phyloP scores from a whole-genome alignment of 2,797 vertebrate genomes.

The Catharus ustulatus region DNA sequence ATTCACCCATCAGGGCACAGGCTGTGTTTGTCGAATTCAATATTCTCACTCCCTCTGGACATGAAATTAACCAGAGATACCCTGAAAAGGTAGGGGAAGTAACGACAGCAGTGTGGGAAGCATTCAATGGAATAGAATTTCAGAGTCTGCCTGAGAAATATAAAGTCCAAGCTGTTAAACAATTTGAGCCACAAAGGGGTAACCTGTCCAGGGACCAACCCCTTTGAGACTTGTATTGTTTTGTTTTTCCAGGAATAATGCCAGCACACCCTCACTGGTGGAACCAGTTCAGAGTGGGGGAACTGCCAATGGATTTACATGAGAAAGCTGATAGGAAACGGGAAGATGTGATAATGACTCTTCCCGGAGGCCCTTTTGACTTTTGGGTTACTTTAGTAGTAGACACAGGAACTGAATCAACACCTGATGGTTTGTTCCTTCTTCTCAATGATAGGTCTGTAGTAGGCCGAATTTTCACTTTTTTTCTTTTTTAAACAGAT shows the following conservation, averaged over 20 bases:
- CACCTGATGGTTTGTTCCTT: background rate
- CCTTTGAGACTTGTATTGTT: background rate
- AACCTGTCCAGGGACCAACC: background rate
- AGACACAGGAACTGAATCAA: fast-evolving
- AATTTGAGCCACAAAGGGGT: background rate
- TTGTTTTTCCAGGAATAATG: background rate
- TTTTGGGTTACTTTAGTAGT: background rate
- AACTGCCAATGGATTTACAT: background rate
- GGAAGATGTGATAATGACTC: background rate
- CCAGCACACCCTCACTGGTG: background rate
- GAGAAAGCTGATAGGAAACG: background rate
- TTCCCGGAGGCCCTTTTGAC: fast-evolving
- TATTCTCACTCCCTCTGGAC: fast-evolving
- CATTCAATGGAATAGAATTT: background rate
- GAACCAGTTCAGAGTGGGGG: background rate
- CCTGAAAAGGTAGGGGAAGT: background rate
- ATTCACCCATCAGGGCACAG: background rate
- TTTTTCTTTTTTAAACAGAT: background rate
- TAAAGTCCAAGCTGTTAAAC: background rate
- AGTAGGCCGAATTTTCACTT: background rate
- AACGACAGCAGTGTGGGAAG: background rate
- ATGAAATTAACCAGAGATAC: background rate
- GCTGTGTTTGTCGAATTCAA: background rate
- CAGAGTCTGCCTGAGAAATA: background rate
- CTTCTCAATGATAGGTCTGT: background rate